Evolutionary conservation across 2,797 vertebrate genomes (phyloP).

Genomic region (Silurus lanzhouensis): DNA sequence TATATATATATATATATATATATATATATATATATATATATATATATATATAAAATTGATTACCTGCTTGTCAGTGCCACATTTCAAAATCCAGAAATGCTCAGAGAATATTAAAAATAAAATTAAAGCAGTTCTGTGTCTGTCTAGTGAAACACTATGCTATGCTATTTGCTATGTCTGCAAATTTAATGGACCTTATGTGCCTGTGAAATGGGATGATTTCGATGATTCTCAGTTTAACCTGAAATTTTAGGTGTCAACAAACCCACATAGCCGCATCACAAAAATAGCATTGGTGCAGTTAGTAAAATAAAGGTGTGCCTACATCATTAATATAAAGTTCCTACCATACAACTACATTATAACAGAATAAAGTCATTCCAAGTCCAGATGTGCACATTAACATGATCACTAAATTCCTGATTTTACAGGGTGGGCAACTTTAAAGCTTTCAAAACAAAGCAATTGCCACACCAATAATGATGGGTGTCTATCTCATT

Average conservation of each 20-base stretch:
- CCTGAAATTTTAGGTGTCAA: constrained; percentile 10
- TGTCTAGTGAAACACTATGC: background rate
- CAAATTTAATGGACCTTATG: background rate
- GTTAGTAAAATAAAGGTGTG: constrained; percentile 6
- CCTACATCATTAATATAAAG: constrained; percentile 15
- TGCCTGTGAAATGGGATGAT: constrained; percentile 16
- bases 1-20: background rate
- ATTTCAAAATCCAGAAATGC: background rate
- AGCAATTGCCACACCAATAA: constrained; percentile 49
- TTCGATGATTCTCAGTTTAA: background rate
- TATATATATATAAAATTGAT: background rate
- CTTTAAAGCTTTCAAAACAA: constrained; percentile 51
- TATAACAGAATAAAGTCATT: constrained; percentile 36
- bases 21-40: background rate
- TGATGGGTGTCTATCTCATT: constrained; percentile 42
- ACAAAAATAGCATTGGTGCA: constrained; percentile 7
- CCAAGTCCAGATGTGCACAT: constrained; percentile 38
- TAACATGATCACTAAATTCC: constrained; percentile 42
- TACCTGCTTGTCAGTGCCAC: background rate
- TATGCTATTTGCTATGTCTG: constrained; percentile 3
- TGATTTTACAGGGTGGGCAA: constrained; percentile 34
- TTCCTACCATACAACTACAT: constrained; percentile 19
- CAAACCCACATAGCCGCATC: background rate
- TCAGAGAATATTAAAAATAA: background rate
- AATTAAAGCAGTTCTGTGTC: background rate